Percentiles rank a stretch among this genome's conserved stretches.
Conservation (phyloP, 2,888 invertebrate genomes). For the Pollenia amentaria region DNA sequence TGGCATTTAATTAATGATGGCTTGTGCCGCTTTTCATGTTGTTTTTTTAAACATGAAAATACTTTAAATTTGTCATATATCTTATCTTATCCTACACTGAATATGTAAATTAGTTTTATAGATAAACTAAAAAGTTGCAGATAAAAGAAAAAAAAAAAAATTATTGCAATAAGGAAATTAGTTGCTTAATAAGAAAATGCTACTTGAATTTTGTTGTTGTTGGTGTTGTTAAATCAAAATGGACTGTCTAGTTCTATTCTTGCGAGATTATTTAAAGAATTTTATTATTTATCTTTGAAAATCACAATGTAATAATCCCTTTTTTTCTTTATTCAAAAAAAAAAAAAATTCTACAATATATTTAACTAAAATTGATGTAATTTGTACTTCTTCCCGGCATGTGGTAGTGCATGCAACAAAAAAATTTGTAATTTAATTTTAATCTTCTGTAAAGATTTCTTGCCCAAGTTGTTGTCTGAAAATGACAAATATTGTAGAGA, state of each 20-base stretch:
- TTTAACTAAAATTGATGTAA: conserved; percentile 57
- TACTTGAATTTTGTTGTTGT: conserved; percentile 38
- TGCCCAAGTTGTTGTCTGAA: conserved; percentile 2
- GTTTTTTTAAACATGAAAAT: conserved; percentile 69
- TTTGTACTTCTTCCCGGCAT: conserved; percentile 32
- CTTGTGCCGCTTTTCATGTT: conserved; percentile 72
- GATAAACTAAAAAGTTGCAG: conserved; percentile 55
- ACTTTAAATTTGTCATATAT: conserved; percentile 73
- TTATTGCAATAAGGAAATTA: conserved; percentile 36
- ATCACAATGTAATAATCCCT: conserved; percentile 34
- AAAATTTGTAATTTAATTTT: background rate
- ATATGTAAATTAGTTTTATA: conserved; percentile 68
- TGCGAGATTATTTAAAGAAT: background rate
- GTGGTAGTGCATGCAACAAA: conserved; percentile 41
- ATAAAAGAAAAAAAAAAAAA: conserved; percentile 9
- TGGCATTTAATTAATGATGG: conserved; percentile 70
- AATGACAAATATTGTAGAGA: conserved; percentile 52
- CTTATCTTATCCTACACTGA: conserved; percentile 70
- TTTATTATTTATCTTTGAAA: conserved; percentile 11
- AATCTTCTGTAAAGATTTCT: background rate
- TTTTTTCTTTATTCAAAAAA: background rate
- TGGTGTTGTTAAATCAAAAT: background rate
- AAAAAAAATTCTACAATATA: background rate
- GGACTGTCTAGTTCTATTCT: background rate
- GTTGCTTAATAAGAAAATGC: conserved; percentile 46